Percentiles rank a stretch among this genome's conserved stretches.
These are phyloP conservation scores for Gila orcuttii DNA, from an alignment of 2,113 vertebrate genomes.

Conservation along the genomic window DNA sequence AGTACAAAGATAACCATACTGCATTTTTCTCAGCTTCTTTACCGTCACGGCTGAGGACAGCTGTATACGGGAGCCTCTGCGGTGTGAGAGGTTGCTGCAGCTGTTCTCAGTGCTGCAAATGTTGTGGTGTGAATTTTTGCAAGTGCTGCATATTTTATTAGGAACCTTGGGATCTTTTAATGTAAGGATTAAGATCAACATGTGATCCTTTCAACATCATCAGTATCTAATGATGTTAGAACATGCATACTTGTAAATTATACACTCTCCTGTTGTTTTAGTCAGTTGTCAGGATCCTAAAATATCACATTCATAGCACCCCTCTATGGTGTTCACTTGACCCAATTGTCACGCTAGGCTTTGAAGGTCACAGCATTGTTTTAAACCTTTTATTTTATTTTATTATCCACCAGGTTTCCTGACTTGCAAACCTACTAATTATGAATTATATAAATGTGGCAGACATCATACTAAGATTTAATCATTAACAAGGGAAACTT, in stretches of 20 bases:
- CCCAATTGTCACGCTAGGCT: background rate
- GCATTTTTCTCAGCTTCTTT: conserved; percentile 27
- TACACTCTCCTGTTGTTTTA: background rate
- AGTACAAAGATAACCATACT: conserved; percentile 39
- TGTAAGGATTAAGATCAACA: background rate
- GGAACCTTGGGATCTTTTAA: background rate
- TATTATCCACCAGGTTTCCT: background rate
- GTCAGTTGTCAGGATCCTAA: background rate
- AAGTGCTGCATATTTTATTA: background rate
- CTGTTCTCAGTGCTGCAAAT: conserved; percentile 11
- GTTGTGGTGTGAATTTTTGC: conserved; percentile 20
- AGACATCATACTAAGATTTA: no score
- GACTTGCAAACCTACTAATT: background rate
- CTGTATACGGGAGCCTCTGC: background rate
- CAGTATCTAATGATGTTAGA: background rate
- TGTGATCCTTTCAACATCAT: background rate
- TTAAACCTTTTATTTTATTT: background rate
- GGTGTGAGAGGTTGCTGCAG: background rate
- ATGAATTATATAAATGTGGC: no score
- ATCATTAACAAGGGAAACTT: no score
- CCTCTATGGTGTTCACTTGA: background rate
- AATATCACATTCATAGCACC: background rate
- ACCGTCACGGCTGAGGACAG: conserved; percentile 12
- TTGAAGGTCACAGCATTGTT: background rate
- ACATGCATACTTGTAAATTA: conserved; percentile 1